phyloP scores from a whole-genome alignment of 2,888 invertebrate genomes.

The Folsomia candida region DNA sequence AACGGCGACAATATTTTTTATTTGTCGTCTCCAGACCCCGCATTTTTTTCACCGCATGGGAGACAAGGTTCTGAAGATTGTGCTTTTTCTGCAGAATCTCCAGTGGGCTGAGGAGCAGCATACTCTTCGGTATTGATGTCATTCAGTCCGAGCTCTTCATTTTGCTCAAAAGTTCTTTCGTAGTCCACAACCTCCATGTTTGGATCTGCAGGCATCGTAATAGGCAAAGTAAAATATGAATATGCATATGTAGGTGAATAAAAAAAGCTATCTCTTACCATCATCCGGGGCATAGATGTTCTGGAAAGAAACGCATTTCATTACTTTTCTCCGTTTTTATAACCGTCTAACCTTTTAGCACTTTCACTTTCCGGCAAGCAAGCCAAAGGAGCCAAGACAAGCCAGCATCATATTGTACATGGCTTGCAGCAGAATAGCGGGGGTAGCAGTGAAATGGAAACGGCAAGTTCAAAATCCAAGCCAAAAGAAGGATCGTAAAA shows the following conservation, averaged over 20 bases:
- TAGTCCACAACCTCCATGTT: slow-evolving; percentile 74
- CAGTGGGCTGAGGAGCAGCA: neutral
- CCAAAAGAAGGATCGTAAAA: neutral
- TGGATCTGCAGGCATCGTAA: too few relatives aligned
- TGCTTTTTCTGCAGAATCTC: neutral
- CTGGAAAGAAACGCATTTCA: slow-evolving; percentile 55
- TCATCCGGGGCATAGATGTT: slow-evolving; percentile 66
- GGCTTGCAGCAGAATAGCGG: too few relatives aligned
- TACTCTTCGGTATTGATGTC: slow-evolving; percentile 83
- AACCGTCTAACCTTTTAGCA: neutral
- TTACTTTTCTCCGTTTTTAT: slow-evolving; percentile 11
- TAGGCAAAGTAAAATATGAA: too few relatives aligned
- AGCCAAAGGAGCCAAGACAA: neutral
- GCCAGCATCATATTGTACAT: neutral
- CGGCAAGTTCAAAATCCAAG: neutral
- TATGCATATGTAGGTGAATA: too few relatives aligned
- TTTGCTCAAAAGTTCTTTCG: slow-evolving; percentile 81
- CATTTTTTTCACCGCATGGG: neutral
- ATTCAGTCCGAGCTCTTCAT: slow-evolving; percentile 91
- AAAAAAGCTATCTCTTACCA: too few relatives aligned
- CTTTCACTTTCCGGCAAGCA: neutral
- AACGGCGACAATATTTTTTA: neutral
- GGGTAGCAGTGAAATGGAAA: neutral
- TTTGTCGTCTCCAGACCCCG: neutral
- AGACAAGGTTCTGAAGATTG: neutral